Evolutionary conservation across 2,888 invertebrate genomes (phyloP).

Genomic region (Melanophora roralis): DNA sequence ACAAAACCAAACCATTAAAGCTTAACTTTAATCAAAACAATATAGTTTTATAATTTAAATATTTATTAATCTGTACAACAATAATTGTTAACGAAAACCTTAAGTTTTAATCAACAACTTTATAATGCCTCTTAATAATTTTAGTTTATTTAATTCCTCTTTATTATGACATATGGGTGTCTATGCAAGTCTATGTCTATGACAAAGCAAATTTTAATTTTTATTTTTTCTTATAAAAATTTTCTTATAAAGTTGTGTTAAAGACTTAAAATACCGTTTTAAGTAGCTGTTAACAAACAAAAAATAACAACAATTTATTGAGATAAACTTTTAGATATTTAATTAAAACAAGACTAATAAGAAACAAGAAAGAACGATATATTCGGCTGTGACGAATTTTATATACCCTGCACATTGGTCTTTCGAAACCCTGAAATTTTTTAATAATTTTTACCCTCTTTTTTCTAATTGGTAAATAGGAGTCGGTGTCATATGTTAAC

Average conservation of each 20-base stretch:
- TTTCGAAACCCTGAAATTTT: too few species aligned
- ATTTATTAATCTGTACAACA: neutral
- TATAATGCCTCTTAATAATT: neutral
- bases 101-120: neutral
- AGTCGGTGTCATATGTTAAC: too few species aligned
- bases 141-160: neutral
- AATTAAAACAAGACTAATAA: neutral
- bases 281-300: neutral
- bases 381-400: too few species aligned
- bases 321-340: slow-evolving; percentile 4
- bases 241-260: neutral
- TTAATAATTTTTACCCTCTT: too few species aligned
- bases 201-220: neutral
- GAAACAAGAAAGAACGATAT: neutral
- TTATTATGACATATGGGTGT: neutral
- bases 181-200: too few species aligned
- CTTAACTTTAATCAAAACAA: neutral
- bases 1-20: neutral
- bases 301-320: neutral
- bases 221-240: neutral
- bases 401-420: too few species aligned
- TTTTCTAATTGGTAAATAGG: too few species aligned
- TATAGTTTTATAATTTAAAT: neutral
- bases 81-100: neutral
- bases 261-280: neutral